Conservation (phyloP, 2,797 vertebrate genomes). For the Bradypodion ventrale region DNA sequence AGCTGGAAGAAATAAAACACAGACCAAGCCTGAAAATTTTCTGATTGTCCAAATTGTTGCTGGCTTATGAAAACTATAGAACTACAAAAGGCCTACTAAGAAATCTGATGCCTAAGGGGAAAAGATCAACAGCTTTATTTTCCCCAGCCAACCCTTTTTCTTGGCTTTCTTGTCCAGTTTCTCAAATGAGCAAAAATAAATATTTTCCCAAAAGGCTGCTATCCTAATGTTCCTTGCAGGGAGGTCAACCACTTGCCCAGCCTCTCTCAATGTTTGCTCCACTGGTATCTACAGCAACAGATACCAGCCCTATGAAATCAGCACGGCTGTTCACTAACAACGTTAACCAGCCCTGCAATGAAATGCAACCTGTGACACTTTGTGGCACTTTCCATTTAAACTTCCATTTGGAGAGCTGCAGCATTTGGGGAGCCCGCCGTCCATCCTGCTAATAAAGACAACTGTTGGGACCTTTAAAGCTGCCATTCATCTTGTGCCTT, state of each 20-base stretch:
- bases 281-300: slow-evolving; percentile 76
- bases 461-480: slow-evolving; percentile 86
- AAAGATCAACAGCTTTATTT: slow-evolving; percentile 14
- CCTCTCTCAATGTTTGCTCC: slow-evolving; percentile 69
- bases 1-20: slow-evolving; percentile 48
- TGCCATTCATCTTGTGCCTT: slow-evolving; percentile 84
- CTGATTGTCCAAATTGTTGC: slow-evolving; percentile 39
- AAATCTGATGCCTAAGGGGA: neutral
- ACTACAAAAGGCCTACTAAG: slow-evolving; percentile 15
- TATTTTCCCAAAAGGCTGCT: slow-evolving; percentile 61
- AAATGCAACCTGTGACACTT: slow-evolving; percentile 83
- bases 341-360: slow-evolving; percentile 77
- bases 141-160: slow-evolving; percentile 10
- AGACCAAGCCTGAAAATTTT: slow-evolving; percentile 43
- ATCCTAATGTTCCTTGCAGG: slow-evolving; percentile 34
- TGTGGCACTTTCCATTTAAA: slow-evolving; percentile 84
- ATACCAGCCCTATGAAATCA: slow-evolving; percentile 75
- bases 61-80: neutral
- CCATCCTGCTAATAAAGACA: slow-evolving; percentile 85
- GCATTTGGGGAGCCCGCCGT: slow-evolving; percentile 80
- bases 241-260: slow-evolving; percentile 44
- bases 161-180: slow-evolving; percentile 50
- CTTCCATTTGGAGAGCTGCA: slow-evolving; percentile 82
- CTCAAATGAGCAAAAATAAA: slow-evolving; percentile 47
- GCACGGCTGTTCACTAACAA: slow-evolving; percentile 75